Evolutionary conservation across 2,888 invertebrate genomes (phyloP).

Genomic region (Zygogramma bicolorata): DNA sequence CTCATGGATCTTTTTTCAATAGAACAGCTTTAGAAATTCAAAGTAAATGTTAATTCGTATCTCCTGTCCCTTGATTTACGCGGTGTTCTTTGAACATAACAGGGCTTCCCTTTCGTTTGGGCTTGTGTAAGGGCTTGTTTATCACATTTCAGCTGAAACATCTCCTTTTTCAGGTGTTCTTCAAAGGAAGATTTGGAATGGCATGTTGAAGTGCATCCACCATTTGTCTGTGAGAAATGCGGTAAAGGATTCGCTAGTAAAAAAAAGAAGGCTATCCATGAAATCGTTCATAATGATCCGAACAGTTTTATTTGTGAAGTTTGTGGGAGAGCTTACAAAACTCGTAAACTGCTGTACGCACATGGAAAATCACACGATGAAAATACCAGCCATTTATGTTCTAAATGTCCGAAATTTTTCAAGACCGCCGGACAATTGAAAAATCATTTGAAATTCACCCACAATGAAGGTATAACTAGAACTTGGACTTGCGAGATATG

Average conservation of each 20-base stretch:
- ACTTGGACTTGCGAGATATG: background rate
- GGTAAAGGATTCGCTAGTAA: background rate
- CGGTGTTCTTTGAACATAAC: too few relatives aligned
- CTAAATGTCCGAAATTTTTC: background rate
- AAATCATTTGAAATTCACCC: background rate
- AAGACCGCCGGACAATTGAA: background rate
- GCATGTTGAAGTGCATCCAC: background rate
- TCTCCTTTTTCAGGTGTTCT: background rate
- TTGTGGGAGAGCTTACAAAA: background rate
- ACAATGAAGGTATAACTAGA: background rate
- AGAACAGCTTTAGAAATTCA: too few relatives aligned
- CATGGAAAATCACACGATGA: background rate
- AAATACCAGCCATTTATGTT: background rate
- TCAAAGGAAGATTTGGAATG: background rate
- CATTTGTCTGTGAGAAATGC: background rate
- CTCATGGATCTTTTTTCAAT: too few relatives aligned
- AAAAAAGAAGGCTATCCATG: background rate
- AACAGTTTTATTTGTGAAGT: conserved; percentile 5
- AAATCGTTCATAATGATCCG: background rate
- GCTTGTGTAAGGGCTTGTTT: too few relatives aligned
- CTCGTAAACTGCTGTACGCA: background rate
- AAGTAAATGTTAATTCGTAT: too few relatives aligned
- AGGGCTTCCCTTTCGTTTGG: too few relatives aligned
- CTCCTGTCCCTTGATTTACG: too few relatives aligned
- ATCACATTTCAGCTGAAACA: too few relatives aligned